Conservation (phyloP, 2,797 vertebrate genomes). For the Danio choprae region DNA sequence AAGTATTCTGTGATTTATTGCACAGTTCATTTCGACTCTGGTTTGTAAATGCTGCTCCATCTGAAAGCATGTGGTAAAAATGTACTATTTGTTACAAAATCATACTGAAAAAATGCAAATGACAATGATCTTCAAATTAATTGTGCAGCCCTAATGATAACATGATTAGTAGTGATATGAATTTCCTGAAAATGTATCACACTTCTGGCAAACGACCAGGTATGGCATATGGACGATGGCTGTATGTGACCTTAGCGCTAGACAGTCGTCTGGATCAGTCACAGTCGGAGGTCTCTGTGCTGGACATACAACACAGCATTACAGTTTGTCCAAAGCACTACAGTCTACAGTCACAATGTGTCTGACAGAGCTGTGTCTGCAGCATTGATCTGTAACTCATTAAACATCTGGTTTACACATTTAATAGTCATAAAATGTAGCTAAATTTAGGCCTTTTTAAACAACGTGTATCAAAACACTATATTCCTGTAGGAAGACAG, state of each 20-base stretch:
- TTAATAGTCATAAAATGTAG: constrained; percentile 1
- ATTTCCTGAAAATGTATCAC: background rate
- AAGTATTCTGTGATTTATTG: too few relatives aligned
- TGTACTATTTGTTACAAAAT: too few relatives aligned
- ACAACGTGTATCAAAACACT: background rate
- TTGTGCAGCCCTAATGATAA: too few relatives aligned
- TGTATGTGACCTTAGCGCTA: background rate
- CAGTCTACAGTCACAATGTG: constrained; percentile 29
- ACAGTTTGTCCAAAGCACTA: constrained; percentile 39
- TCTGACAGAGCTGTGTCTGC: background rate
- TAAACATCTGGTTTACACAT: constrained; percentile 38
- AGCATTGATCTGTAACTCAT: constrained; percentile 14
- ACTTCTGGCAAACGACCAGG: constrained; percentile 4
- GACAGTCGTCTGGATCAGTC: constrained; percentile 21
- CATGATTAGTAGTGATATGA: background rate
- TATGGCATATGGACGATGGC: background rate
- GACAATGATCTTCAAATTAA: too few relatives aligned
- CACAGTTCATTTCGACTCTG: too few relatives aligned
- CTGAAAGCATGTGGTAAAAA: too few relatives aligned
- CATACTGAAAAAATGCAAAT: too few relatives aligned
- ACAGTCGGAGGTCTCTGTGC: constrained; percentile 21
- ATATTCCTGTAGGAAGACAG: background rate
- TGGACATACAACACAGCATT: constrained; percentile 28
- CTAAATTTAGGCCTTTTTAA: background rate
- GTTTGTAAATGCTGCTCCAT: too few relatives aligned